A percentile compares a stretch with the other conserved stretches of the same genome.
Evolutionary conservation across 2,888 invertebrate species (phyloP).

Genomic region (Cantharis nigra): DNA sequence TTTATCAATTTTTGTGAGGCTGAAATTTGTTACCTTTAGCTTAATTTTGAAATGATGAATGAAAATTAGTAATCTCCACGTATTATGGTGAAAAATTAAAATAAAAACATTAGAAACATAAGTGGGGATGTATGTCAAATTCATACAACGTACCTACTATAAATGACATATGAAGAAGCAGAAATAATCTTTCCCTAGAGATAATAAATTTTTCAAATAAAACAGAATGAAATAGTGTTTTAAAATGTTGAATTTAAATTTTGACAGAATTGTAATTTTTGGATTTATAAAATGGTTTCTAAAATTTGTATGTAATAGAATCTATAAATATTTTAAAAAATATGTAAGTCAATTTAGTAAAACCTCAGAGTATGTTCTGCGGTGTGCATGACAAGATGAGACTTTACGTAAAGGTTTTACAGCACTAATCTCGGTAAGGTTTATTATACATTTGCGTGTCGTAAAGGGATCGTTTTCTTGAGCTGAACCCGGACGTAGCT

Average conservation of each 20-base stretch:
- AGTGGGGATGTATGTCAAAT: background rate
- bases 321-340: background rate
- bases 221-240: background rate
- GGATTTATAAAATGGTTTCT: background rate
- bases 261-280: background rate
- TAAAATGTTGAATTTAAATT: background rate
- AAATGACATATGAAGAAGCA: background rate
- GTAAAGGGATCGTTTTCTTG: constrained; percentile 36
- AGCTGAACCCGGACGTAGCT: constrained; percentile 25
- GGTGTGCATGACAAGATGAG: constrained; percentile 15
- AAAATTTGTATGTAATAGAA: background rate
- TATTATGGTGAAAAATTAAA: background rate
- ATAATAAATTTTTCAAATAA: background rate
- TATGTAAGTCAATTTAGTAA: background rate
- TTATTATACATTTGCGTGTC: constrained; percentile 39
- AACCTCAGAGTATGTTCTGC: constrained; percentile 2
- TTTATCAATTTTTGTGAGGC: background rate
- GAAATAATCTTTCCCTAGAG: background rate
- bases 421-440: constrained; percentile 34
- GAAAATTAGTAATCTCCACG: background rate
- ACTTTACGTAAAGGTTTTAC: constrained; percentile 29
- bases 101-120: background rate
- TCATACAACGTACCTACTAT: background rate
- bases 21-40: background rate
- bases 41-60: background rate